Conservation (phyloP, 64 coral and sea anemone species). For the Actinia equina region DNA sequence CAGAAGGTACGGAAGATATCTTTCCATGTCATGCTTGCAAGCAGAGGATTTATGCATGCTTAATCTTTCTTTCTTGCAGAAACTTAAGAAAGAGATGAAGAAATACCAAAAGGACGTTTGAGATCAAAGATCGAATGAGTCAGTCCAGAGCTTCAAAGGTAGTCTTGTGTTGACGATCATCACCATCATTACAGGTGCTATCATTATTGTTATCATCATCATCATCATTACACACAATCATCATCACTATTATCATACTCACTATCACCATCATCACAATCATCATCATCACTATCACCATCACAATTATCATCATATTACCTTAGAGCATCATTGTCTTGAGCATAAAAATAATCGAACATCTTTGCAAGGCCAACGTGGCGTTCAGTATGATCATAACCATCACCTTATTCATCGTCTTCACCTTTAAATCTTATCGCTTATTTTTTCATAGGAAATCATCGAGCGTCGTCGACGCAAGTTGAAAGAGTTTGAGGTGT, state of each 20-base stretch:
- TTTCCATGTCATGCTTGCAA: background rate
- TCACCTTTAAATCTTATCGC: background rate
- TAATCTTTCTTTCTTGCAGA: constrained; percentile 30
- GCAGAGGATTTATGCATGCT: background rate
- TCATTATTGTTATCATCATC: background rate
- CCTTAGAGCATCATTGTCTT: no score
- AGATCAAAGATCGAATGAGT: constrained; percentile 96
- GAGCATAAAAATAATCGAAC: no score
- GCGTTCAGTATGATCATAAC: no score
- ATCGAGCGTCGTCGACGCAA: constrained; percentile 90
- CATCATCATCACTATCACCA: background rate
- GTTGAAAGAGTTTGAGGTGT: constrained; percentile 91
- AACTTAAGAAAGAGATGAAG: constrained; percentile 93
- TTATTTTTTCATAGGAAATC: constrained; percentile 66
- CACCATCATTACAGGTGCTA: background rate
- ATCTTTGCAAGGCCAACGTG: no score
- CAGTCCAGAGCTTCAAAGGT: constrained; percentile 95
- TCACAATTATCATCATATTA: background rate
- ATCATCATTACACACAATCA: background rate
- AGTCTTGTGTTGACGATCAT: background rate
- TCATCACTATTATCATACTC: background rate
- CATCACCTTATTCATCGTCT: background rate
- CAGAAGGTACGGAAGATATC: constrained; percentile 32
- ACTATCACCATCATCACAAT: background rate
- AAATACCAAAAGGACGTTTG: constrained; percentile 90